Percentiles rank a stretch among this genome's conserved stretches.
These are phyloP conservation scores for Ganaspis sp. DNA, from an alignment of 1,140 invertebrate species.

Conservation along the genomic window DNA sequence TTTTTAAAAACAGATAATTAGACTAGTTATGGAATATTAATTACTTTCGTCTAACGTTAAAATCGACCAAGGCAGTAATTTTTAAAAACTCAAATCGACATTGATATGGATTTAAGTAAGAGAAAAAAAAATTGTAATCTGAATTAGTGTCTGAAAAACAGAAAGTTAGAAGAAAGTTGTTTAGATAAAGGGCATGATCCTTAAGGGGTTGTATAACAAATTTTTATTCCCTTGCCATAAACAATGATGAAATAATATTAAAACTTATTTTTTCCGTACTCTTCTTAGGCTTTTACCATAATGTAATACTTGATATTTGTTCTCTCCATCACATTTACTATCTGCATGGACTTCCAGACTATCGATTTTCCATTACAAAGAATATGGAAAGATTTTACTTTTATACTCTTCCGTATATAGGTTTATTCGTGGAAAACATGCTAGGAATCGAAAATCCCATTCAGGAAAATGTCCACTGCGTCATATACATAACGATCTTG, in stretches of 20 bases:
- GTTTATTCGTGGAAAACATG: neutral
- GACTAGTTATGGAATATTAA: neutral
- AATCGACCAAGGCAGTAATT: too few relatives aligned
- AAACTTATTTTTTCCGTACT: neutral
- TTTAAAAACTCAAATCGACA: neutral
- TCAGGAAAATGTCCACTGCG: neutral
- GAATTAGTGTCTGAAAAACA: too few relatives aligned
- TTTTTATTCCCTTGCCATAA: too few relatives aligned
- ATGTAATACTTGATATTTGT: neutral
- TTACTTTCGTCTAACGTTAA: too few relatives aligned
- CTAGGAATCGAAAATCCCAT: neutral
- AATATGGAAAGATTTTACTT: neutral
- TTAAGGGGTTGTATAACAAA: too few relatives aligned
- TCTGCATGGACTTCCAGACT: neutral
- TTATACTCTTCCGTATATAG: neutral
- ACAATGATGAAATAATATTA: neutral
- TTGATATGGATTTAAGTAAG: too few relatives aligned
- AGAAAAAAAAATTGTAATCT: too few relatives aligned
- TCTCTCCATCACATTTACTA: neutral
- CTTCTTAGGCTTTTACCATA: neutral
- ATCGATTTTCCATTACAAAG: constrained; percentile 19
- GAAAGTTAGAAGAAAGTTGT: too few relatives aligned
- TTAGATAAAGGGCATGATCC: too few relatives aligned
- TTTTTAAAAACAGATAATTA: neutral
- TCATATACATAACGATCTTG: neutral